Evolutionary conservation across 2,888 invertebrate species (phyloP), one percentile per base, ranked within the genome.

Genomic region (Cheilosia vulpina): DNA sequence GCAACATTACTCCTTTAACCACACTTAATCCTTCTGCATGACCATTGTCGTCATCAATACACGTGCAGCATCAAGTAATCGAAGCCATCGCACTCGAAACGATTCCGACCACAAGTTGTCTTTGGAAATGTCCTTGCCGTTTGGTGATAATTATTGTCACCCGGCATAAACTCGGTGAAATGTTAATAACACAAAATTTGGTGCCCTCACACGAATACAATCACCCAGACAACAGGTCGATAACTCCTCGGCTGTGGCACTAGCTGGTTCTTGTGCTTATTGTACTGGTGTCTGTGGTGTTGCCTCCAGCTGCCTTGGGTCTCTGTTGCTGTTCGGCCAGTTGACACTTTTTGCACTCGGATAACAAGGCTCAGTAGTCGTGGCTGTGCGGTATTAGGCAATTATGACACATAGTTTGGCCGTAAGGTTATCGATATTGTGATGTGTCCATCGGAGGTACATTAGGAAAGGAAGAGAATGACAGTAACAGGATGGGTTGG

Each of bases 181-280:
- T 81, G 58, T 53, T 73, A 47, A 68, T 68, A 73, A 75, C 68
- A 80, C 75, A 50, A 76, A 71, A 76, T 76, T 76, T 53, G 53
- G 57, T 52, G 57, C 53, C 38, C 43, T 57, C 27, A 50, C 76
- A 15, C 45, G 47, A 1, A 19, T 17, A 43, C 63, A 58, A 65
- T 65, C 53, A 71, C 38, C 27, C 31, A 76, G 65, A 76, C 81
- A 82, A 76, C 53, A 72, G 82, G 77, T 82, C 71, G 77, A 77
- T 77, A 82, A 65, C 77, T 81, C 38, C 76, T 77, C 31, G 50
- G 21, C 53, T 80, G 52, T 60, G 65, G 6, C 27, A 27, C 5
- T 34, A 38, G 27, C 45, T 47, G 47, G n/a, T 21, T 47, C 66
- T 52, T 43, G 50, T 15, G 21, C 21, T 24, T 17, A 38, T 21